Conservation (phyloP, 2,888 invertebrate species). For the Dioctria rufipes region DNA sequence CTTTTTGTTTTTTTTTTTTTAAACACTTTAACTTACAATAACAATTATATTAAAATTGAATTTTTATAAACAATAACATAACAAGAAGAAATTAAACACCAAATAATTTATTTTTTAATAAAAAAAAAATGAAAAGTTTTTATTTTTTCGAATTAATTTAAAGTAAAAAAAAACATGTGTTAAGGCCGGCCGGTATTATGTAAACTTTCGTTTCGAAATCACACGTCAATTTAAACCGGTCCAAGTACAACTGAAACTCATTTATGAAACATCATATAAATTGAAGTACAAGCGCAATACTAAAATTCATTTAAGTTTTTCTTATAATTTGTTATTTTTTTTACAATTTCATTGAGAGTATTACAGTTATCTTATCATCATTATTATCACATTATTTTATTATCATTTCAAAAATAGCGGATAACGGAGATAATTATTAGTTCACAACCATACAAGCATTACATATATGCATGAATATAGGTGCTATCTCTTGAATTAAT, state of each 20-base stretch:
- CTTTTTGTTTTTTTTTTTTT: not conserved
- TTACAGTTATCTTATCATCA: conserved; percentile 1
- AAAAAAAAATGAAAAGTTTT: too few relatives aligned
- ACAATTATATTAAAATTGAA: too few relatives aligned
- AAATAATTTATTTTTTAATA: too few relatives aligned
- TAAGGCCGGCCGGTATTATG: too few relatives aligned
- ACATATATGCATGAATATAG: too few relatives aligned
- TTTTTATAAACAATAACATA: too few relatives aligned
- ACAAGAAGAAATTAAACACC: not conserved
- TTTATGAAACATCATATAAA: not conserved
- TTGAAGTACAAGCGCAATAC: not conserved
- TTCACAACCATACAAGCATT: too few relatives aligned
- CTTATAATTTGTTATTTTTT: not conserved
- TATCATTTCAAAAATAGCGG: too few relatives aligned
- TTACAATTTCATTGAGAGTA: not conserved
- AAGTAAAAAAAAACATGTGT: too few relatives aligned
- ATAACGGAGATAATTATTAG: too few relatives aligned
- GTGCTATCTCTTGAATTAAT: too few relatives aligned
- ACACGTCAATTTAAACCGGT: not conserved
- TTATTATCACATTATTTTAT: not conserved
- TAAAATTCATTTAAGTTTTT: too few relatives aligned
- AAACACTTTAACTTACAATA: not conserved
- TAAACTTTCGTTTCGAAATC: not conserved
- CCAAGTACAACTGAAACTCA: not conserved
- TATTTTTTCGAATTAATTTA: not conserved